Evolutionary conservation across 2,113 vertebrate species (phyloP).

Genomic region (Hydrolagus affinis): DNA sequence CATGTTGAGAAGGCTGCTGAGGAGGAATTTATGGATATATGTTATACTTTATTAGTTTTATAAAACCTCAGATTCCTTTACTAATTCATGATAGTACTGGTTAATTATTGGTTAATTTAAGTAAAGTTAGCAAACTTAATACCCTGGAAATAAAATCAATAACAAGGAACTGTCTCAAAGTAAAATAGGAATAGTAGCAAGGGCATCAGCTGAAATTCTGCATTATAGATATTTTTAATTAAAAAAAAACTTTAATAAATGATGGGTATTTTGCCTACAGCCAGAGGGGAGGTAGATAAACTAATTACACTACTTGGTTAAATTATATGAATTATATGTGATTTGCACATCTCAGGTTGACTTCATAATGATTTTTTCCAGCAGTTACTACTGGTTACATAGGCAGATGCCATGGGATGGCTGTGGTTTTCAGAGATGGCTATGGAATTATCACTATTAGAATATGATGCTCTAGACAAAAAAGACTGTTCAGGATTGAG

Average conservation of each 20-base stretch:
- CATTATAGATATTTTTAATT: no score
- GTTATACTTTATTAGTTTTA: neutral
- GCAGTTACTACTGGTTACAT: neutral
- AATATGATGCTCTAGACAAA: neutral
- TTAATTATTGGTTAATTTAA: neutral
- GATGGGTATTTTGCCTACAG: no score
- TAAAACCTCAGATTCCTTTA: neutral
- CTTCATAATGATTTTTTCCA: neutral
- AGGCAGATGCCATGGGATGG: neutral
- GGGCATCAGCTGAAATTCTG: no score
- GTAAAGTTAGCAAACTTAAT: neutral
- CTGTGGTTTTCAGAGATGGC: neutral
- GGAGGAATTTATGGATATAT: neutral
- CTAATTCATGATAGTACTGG: neutral
- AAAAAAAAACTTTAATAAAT: no score
- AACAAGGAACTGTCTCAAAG: no score
- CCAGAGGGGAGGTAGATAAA: no score
- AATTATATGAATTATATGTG: no score
- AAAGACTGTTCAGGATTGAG: neutral
- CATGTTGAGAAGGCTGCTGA: neutral
- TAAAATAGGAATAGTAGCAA: no score
- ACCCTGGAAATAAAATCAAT: no score
- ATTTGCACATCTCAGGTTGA: no score
- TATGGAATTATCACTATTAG: neutral
- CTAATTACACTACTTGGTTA: no score